Conservation (phyloP, 2,888 invertebrate genomes). For the Pristionchus exspectatus region DNA sequence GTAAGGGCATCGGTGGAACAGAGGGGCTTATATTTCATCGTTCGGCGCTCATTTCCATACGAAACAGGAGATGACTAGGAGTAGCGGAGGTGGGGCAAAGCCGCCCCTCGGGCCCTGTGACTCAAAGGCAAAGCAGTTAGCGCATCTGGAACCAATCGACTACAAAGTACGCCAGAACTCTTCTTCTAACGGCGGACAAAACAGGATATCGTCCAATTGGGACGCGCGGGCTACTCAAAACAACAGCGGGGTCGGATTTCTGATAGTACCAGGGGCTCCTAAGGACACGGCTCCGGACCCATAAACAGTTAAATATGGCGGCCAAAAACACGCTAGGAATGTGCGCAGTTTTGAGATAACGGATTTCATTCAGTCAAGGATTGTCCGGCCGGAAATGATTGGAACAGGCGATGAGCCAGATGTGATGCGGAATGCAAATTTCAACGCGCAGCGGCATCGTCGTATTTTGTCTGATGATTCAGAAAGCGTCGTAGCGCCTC, state of each 20-base stretch:
- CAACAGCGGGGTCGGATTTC: constrained; percentile 4
- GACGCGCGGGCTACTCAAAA: background rate
- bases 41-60: constrained; percentile 10
- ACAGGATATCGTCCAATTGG: background rate
- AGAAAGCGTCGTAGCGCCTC: background rate
- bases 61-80: background rate
- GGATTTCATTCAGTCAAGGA: background rate
- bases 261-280: background rate
- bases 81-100: constrained; percentile 12
- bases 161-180: background rate
- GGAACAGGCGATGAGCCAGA: background rate
- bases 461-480: constrained; percentile 27
- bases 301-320: constrained; percentile 2
- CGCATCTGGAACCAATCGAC: constrained; percentile 20
- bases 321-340: constrained; percentile 29
- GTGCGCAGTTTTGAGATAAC: background rate
- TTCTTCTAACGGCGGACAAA: background rate
- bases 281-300: background rate
- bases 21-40: background rate
- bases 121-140: background rate
- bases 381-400: constrained; percentile 4
- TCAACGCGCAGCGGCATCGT: background rate
- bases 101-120: background rate
- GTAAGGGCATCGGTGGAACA: background rate
- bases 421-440: constrained; percentile 18